phyloP scores from a whole-genome alignment of 2,888 invertebrate species.

The Heterodera filipjevi region DNA sequence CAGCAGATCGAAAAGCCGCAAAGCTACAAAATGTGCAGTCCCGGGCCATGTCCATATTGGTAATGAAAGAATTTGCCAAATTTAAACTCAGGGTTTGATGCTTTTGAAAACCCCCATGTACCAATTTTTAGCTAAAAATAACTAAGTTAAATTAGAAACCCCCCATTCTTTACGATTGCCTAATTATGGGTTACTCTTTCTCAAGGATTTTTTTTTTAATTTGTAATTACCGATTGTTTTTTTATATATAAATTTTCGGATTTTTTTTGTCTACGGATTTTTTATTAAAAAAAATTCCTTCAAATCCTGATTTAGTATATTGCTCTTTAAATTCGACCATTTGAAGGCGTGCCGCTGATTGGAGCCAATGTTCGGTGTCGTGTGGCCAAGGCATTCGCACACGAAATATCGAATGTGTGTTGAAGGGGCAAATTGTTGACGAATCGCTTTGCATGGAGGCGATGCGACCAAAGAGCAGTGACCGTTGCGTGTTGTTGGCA shows the following conservation, averaged over 20 bases:
- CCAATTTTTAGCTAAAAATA: too few relatives aligned
- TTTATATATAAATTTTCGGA: too few relatives aligned
- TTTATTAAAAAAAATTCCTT: too few relatives aligned
- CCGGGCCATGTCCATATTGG: constrained; percentile 68
- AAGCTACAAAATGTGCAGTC: constrained; percentile 65
- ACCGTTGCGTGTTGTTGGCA: constrained; percentile 50
- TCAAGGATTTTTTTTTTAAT: too few relatives aligned
- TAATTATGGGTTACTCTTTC: too few relatives aligned
- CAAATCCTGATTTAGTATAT: not conserved
- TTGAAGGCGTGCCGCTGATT: constrained; percentile 3
- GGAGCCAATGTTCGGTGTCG: constrained; percentile 58
- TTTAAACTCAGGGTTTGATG: too few relatives aligned
- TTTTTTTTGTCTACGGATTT: too few relatives aligned
- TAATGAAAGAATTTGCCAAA: constrained; percentile 32
- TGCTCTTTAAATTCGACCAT: constrained; percentile 23
- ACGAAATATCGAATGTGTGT: constrained; percentile 58
- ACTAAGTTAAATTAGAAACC: too few relatives aligned
- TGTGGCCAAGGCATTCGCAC: constrained; percentile 62
- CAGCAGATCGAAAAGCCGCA: constrained; percentile 2
- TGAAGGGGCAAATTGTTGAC: constrained; percentile 61
- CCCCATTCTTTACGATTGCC: too few relatives aligned
- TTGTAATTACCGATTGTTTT: too few relatives aligned
- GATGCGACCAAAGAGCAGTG: constrained; percentile 43
- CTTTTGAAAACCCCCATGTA: too few relatives aligned
- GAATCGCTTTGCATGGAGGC: constrained; percentile 49